phyloP scores from a whole-genome alignment of 1,140 invertebrate species.

The Pemphigus obesinymphae region DNA sequence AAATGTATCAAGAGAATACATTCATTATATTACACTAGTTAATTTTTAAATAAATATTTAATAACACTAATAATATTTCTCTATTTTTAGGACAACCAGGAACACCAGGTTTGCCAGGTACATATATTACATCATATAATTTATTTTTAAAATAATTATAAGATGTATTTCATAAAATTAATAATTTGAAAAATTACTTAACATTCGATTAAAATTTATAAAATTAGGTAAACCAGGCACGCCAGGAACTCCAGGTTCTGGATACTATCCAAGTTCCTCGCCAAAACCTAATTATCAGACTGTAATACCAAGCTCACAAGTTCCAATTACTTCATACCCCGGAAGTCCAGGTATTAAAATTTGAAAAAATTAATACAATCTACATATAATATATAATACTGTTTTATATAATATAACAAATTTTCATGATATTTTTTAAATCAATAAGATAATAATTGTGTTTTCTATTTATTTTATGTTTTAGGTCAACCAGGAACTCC shows the following conservation, averaged over 20 bases:
- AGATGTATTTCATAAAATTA: background rate
- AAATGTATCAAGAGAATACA: too few species aligned
- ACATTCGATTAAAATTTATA: background rate
- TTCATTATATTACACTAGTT: too few species aligned
- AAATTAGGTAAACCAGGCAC: conserved; percentile 45
- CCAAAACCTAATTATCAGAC: conserved; percentile 44
- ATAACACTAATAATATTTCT: background rate
- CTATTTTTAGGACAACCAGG: conserved; percentile 43
- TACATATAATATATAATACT: background rate
- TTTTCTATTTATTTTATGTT: background rate
- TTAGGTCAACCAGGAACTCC: conserved; percentile 41
- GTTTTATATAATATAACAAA: too few species aligned
- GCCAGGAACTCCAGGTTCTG: conserved; percentile 46
- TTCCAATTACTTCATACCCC: conserved; percentile 8
- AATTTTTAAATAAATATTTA: too few species aligned
- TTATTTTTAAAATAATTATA: background rate
- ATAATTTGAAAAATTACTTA: background rate
- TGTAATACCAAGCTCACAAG: conserved; percentile 33
- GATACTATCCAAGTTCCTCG: background rate
- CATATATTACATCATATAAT: background rate
- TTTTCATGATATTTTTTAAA: too few species aligned
- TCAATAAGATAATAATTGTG: background rate
- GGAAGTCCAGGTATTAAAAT: conserved; percentile 20
- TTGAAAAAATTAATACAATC: background rate
- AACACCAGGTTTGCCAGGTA: conserved; percentile 43